Evolutionary conservation across 2,888 invertebrate genomes (phyloP).

Genomic region (Eupithecia subfuscata): DNA sequence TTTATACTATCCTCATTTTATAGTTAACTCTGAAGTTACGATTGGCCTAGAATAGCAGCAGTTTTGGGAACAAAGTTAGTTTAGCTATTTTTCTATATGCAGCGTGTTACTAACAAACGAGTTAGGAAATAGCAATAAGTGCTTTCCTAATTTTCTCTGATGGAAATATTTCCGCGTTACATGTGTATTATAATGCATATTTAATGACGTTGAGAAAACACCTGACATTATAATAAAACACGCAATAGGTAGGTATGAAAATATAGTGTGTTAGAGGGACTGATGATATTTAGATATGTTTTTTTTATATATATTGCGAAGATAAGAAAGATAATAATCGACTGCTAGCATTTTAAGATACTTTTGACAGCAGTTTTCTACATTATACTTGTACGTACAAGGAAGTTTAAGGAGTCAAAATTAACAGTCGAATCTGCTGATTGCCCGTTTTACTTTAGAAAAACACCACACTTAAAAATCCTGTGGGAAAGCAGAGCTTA

Average conservation of each 20-base stretch:
- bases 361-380: neutral
- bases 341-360: no score
- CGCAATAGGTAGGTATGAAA: neutral
- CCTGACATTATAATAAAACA: neutral
- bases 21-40: slow-evolving; percentile 7
- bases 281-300: neutral
- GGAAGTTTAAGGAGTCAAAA: no score
- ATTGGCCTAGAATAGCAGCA: slow-evolving; percentile 15
- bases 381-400: no score
- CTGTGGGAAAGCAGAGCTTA: no score
- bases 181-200: neutral
- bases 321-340: no score
- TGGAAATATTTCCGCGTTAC: neutral
- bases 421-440: neutral
- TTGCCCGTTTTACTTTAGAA: no score
- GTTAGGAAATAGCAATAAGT: neutral
- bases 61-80: slow-evolving; percentile 18
- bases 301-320: no score
- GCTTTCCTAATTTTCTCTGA: neutral
- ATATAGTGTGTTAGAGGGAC: neutral
- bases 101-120: neutral
- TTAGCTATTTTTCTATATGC: neutral
- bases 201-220: slow-evolving; percentile 3
- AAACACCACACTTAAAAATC: no score
- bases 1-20: slow-evolving; percentile 1